Conservation (phyloP, 2,797 vertebrate genomes). For the Cryptoblepharus egeriae region DNA sequence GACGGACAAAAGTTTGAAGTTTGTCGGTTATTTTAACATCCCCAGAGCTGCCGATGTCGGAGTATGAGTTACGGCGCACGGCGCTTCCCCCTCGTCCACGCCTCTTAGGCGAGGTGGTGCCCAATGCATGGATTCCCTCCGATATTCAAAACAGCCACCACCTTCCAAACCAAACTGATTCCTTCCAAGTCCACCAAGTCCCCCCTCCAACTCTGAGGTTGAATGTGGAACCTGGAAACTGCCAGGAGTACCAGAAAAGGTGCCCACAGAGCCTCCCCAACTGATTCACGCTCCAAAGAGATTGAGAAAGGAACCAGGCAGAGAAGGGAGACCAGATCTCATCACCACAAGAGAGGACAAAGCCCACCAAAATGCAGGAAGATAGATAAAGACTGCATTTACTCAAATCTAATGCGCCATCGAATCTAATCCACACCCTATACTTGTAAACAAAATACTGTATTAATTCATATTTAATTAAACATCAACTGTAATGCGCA, state of each 20-base stretch:
- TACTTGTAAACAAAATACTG: too few relatives aligned
- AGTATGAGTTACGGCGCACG: constrained; percentile 23
- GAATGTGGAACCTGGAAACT: constrained; percentile 26
- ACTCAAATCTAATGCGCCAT: too few relatives aligned
- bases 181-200: constrained; percentile 20
- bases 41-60: constrained; percentile 23
- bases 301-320: too few relatives aligned
- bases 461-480: too few relatives aligned
- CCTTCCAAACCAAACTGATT: constrained; percentile 44
- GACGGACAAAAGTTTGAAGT: constrained; percentile 16
- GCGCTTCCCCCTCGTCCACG: not conserved
- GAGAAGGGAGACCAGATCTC: too few relatives aligned
- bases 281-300: not conserved
- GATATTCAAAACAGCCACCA: not conserved
- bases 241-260: constrained; percentile 14
- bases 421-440: too few relatives aligned
- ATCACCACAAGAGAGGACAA: too few relatives aligned
- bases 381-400: too few relatives aligned
- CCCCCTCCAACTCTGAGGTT: constrained; percentile 10
- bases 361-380: too few relatives aligned
- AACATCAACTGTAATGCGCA: too few relatives aligned
- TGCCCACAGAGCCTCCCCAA: constrained; percentile 15
- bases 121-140: constrained; percentile 4
- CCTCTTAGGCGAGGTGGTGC: not conserved
- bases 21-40: constrained; percentile 10